Evolutionary conservation across 2,113 vertebrate species (phyloP), one percentile per base, ranked within the genome.

Genomic region (Recurvirostra avosetta): DNA sequence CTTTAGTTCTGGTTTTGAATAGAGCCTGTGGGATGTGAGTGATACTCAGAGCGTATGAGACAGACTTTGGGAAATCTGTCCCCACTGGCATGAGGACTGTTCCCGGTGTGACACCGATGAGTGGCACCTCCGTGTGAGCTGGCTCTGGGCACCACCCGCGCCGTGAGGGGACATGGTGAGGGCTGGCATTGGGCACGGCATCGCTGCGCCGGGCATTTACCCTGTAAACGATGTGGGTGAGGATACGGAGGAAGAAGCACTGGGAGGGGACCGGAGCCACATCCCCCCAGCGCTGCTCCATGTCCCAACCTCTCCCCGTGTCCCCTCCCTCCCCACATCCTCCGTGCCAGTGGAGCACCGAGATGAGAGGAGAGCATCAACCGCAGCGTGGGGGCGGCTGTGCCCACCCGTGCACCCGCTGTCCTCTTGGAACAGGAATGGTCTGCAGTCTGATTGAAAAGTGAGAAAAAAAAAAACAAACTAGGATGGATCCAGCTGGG

Each of bases 361-460:
- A 27, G n/a, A 7, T 2, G 11, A 66, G 58, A 66, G 36, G 11
- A 90, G 65, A 78, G 34, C 66, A 59, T 11, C 43, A 20, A 2
- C 19, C 0, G 3, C 45, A 29, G 67, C 0, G 0, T 11, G 27
- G 30, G 22, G 23, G 10, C 0, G 8, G 30, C 63, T 29, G 34
- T 55, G 8, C 30, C 56, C 75, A 2, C 16, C 19, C 0, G 0
- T 4, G 20, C 16, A 6, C 41, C 12, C 11, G 3, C 41, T 21
- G 12, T 4, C 27, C 34, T 15, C 52, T 30, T 15, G 38, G 41
- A 45, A 29, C 34, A 45, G 40, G 53, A 71, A 32, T 3, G 0
- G 13, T 4, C 59, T 41, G 38, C 49, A 22, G 27, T 1, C 25
- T 38, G 70, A 40, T 12, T 11, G 40, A 47, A 65, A 58, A 47